Evolutionary conservation across 2,888 invertebrate species (phyloP).

Genomic region (Dione juno): DNA sequence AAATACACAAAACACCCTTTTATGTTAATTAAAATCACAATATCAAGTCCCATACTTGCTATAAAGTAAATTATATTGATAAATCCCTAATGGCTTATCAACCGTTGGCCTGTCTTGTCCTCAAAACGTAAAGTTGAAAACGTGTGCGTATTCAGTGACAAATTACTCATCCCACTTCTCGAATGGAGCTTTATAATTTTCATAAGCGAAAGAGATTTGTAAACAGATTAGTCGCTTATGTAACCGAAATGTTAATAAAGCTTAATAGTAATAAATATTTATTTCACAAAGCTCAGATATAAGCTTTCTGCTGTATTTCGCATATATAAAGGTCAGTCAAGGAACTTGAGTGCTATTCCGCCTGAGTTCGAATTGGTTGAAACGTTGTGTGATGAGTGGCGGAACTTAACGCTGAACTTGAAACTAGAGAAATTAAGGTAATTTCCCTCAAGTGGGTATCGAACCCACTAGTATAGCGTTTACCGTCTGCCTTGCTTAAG

Average conservation of each 20-base stretch:
- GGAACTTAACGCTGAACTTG: too few relatives aligned
- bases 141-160: slow-evolving; percentile 45
- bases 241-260: slow-evolving; percentile 7
- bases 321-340: too few relatives aligned
- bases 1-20: background rate
- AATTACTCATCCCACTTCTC: slow-evolving; percentile 42
- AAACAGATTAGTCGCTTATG: slow-evolving; percentile 36
- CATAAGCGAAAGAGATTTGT: slow-evolving; percentile 39
- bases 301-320: too few relatives aligned
- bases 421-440: too few relatives aligned
- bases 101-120: slow-evolving; percentile 49
- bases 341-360: too few relatives aligned
- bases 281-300: too few relatives aligned
- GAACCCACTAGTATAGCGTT: too few relatives aligned
- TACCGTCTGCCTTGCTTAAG: too few relatives aligned
- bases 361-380: too few relatives aligned
- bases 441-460: too few relatives aligned
- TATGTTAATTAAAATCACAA: slow-evolving; percentile 27
- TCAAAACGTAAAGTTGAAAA: slow-evolving; percentile 42
- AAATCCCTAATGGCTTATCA: slow-evolving; percentile 54
- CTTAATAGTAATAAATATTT: background rate
- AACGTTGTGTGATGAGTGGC: too few relatives aligned
- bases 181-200: slow-evolving; percentile 41
- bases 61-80: slow-evolving; percentile 51
- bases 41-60: too few relatives aligned